Percentiles rank a stretch among this genome's conserved stretches.
Evolutionary conservation across 2,113 vertebrate species (phyloP).

Genomic region (Taurulus bubalis): DNA sequence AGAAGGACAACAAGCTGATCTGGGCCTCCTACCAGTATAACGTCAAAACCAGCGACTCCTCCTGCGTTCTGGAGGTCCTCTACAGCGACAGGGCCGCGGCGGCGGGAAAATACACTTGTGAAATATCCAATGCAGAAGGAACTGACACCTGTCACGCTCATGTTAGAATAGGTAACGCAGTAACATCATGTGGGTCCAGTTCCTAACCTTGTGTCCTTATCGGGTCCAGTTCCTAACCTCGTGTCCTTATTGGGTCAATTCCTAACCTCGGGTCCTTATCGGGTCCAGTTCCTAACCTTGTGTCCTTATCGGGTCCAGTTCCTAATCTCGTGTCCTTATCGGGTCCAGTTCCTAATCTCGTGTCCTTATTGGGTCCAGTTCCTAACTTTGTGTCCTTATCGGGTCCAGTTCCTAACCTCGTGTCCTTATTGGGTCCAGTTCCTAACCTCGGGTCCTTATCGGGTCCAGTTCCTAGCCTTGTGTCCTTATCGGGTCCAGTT

Average conservation of each 20-base stretch:
- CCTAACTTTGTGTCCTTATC: not conserved
- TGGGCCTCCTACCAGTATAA: slow-evolving; percentile 80
- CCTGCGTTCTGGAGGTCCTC: slow-evolving; percentile 86
- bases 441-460: not conserved
- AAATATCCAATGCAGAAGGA: slow-evolving; percentile 88
- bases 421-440: not conserved
- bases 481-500: not conserved
- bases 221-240: not conserved
- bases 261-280: not conserved
- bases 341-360: not conserved
- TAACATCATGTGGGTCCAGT: slow-evolving; percentile 1
- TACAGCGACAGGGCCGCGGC: slow-evolving; percentile 79
- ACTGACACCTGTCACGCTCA: slow-evolving; percentile 86
- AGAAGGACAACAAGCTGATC: slow-evolving; percentile 87
- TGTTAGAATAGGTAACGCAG: slow-evolving; percentile 81
- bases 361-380: not conserved
- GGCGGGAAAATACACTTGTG: slow-evolving; percentile 88
- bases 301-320: not conserved
- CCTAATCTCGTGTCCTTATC: not conserved
- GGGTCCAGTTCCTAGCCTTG: not conserved
- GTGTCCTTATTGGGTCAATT: not conserved
- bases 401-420: not conserved
- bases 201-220: not conserved
- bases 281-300: not conserved
- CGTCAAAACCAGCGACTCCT: slow-evolving; percentile 78